These are phyloP conservation scores for Melanchra persicariae DNA, from an alignment of 2,888 invertebrate species.

Conservation along the genomic window DNA sequence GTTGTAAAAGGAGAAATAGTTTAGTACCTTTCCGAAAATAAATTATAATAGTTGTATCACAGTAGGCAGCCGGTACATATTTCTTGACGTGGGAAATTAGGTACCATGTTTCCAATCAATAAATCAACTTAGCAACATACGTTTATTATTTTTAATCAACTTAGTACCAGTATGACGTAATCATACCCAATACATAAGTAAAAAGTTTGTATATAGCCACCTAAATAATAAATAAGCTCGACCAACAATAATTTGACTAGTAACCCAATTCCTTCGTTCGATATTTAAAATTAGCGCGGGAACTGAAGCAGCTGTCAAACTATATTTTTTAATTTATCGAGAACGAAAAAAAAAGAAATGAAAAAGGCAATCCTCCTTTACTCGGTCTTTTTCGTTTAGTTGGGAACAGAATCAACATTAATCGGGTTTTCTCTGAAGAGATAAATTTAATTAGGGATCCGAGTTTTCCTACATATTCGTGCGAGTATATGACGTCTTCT, in stretches of 20 bases:
- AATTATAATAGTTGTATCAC: neutral
- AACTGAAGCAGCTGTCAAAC: constrained; percentile 45
- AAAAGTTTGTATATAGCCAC: neutral
- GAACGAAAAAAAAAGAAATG: neutral
- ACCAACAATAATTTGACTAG: constrained; percentile 19
- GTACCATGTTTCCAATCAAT: too few relatives aligned
- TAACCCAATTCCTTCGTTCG: constrained; percentile 40
- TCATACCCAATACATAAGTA: neutral
- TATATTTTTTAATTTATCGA: constrained; percentile 32
- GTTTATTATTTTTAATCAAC: neutral
- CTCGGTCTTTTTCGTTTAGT: constrained; percentile 25
- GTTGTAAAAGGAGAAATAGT: neutral
- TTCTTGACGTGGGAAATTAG: too few relatives aligned
- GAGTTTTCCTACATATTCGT: constrained; percentile 27
- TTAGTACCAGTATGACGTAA: neutral
- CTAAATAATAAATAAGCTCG: constrained; percentile 34
- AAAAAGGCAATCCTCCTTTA: constrained; percentile 3
- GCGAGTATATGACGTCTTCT: constrained; percentile 12
- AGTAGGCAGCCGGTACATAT: neutral
- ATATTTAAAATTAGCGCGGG: constrained; percentile 49
- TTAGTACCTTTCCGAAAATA: neutral
- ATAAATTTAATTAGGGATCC: constrained; percentile 45
- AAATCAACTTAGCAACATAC: too few relatives aligned
- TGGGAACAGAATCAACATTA: constrained; percentile 39
- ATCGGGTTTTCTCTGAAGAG: constrained; percentile 26